Evolutionary conservation across 2,888 invertebrate genomes (phyloP).

Genomic region (Tipula unca): DNA sequence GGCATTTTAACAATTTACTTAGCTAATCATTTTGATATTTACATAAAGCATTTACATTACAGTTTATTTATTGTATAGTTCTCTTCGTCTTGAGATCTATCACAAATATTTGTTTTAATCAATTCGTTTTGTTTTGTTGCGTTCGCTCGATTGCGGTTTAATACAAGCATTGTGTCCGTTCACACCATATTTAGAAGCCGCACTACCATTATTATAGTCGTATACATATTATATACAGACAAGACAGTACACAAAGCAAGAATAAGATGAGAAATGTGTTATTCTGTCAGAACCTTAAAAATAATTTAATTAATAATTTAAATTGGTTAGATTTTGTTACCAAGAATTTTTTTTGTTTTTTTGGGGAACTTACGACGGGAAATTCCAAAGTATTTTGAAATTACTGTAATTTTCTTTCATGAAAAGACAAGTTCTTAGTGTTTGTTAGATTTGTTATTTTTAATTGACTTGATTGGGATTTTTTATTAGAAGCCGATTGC

Average conservation of each 20-base stretch:
- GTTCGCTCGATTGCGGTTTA: background rate
- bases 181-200: background rate
- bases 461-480: constrained; percentile 1
- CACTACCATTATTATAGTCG: no score
- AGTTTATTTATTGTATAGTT: background rate
- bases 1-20: constrained; percentile 8
- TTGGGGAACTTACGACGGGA: background rate
- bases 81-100: background rate
- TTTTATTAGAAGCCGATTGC: background rate
- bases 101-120: background rate
- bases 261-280: background rate
- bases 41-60: background rate
- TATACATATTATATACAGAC: background rate
- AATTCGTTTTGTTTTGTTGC: background rate
- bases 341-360: background rate
- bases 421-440: background rate
- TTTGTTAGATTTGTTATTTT: background rate
- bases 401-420: constrained; percentile 8
- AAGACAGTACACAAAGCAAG: background rate
- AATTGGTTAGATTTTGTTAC: background rate
- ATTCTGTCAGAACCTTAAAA: background rate
- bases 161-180: background rate
- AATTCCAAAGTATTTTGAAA: background rate
- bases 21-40: background rate
- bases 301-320: background rate